Evolutionary conservation across 2,888 invertebrate species (phyloP).

Genomic region (Thalpophila matura): DNA sequence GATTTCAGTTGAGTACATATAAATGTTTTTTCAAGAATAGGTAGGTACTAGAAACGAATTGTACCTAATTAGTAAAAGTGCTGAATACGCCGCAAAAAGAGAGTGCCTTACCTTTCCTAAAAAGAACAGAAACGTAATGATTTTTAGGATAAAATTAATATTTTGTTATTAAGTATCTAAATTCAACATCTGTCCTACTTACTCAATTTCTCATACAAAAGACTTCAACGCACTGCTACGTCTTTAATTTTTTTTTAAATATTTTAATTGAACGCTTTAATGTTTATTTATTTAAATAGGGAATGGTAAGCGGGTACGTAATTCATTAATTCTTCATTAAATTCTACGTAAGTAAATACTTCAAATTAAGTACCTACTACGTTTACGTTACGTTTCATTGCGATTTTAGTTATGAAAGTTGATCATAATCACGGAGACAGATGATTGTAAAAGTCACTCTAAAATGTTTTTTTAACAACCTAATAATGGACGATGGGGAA

Average conservation of each 20-base stretch:
- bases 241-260: background rate
- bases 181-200: background rate
- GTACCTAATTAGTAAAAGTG: too few species aligned
- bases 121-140: background rate
- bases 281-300: constrained; percentile 17
- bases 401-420: constrained; percentile 11
- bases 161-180: too few species aligned
- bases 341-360: constrained; percentile 22
- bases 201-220: constrained; percentile 51
- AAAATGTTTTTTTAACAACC: too few species aligned
- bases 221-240: constrained; percentile 63
- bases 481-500: background rate
- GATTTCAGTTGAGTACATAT: too few species aligned
- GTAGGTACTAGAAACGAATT: too few species aligned
- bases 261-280: constrained; percentile 20
- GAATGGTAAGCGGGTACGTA: background rate
- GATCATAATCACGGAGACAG: background rate
- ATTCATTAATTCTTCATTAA: constrained; percentile 9
- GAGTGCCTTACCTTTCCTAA: background rate
- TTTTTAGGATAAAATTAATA: background rate
- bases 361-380: constrained; percentile 18
- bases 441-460: background rate
- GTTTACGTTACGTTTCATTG: constrained; percentile 2
- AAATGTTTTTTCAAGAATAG: too few species aligned
- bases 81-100: background rate